phyloP scores from a whole-genome alignment of 53 echinoderm and acorn worm species.

The Echinometra lucunter region DNA sequence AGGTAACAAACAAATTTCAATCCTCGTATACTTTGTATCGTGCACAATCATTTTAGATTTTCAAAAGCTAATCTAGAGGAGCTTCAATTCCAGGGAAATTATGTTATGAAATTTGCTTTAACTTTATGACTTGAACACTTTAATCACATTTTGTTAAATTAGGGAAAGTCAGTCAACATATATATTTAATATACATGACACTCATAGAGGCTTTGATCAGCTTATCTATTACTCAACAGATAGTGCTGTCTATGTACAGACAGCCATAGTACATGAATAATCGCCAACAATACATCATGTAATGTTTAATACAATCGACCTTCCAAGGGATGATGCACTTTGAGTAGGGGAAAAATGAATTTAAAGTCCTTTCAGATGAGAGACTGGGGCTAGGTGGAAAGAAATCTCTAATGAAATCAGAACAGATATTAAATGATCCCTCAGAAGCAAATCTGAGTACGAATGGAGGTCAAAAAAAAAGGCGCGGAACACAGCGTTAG shows the following conservation, averaged over 20 bases:
- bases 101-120: too few species aligned
- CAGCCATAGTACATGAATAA: background rate
- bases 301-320: conserved; percentile 8
- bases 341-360: background rate
- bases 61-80: too few species aligned
- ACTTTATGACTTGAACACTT: background rate
- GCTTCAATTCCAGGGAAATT: too few species aligned
- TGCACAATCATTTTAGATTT: too few species aligned
- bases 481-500: background rate
- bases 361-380: background rate
- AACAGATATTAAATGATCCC: background rate
- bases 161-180: background rate
- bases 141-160: background rate
- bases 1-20: too few species aligned
- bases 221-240: background rate
- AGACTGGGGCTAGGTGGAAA: background rate
- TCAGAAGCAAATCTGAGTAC: background rate
- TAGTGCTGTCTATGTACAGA: background rate
- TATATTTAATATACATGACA: background rate
- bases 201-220: background rate
- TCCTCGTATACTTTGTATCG: too few species aligned
- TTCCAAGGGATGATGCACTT: conserved; percentile 48
- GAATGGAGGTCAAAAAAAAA: background rate
- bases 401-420: background rate
- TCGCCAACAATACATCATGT: background rate